Percentiles rank a stretch among this genome's conserved stretches.
Evolutionary conservation across 2,113 vertebrate species (phyloP).

Genomic region (Cynocephalus volans): DNA sequence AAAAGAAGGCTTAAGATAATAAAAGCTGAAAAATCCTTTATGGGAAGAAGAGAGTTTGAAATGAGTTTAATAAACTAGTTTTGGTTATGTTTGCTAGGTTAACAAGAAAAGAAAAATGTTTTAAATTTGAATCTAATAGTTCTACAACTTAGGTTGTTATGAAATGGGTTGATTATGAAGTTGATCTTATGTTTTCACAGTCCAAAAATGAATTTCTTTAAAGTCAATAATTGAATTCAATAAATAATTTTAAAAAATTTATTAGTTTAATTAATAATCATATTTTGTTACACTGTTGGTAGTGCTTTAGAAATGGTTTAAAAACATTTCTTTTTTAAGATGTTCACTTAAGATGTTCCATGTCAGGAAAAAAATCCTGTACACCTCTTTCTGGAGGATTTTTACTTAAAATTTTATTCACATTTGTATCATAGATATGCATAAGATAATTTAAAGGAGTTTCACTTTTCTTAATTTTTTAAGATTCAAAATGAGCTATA

Average conservation of each 20-base stretch:
- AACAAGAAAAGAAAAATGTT: neutral
- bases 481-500: conserved; percentile 60
- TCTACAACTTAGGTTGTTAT: neutral
- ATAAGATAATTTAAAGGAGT: conserved; percentile 55
- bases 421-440: conserved; percentile 9
- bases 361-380: neutral
- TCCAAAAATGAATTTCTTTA: neutral
- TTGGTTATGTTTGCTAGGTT: neutral
- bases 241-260: neutral
- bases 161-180: conserved; percentile 39
- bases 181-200: conserved; percentile 54
- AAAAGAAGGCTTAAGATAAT: conserved; percentile 61
- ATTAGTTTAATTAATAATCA: neutral
- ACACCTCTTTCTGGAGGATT: neutral
- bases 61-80: conserved; percentile 24
- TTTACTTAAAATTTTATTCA: conserved; percentile 43
- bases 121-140: neutral
- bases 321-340: conserved; percentile 60
- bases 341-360: conserved; percentile 18
- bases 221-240: conserved; percentile 56
- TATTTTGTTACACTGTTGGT: neutral
- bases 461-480: conserved; percentile 30
- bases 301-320: conserved; percentile 42
- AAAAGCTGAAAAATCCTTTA: conserved; percentile 12
- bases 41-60: conserved; percentile 36